Conservation (phyloP, 1,140 invertebrate genomes). For the Homalodisca vitripennis region DNA sequence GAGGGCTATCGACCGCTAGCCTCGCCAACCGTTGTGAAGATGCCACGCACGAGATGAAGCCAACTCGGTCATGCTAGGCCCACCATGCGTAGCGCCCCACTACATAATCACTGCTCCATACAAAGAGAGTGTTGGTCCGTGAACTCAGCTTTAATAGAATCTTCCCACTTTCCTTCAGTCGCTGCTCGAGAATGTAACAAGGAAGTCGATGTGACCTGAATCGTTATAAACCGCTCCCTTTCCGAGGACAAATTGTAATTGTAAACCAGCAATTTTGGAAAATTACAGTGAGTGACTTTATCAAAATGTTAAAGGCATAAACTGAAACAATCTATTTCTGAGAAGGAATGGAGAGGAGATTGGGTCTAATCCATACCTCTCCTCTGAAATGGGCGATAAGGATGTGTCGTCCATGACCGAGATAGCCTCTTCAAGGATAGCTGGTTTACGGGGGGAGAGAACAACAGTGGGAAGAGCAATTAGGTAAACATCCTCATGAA, state of each 20-base stretch:
- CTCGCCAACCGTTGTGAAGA: too few species aligned
- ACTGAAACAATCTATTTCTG: too few species aligned
- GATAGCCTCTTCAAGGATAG: slow-evolving; percentile 3
- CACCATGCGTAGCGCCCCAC: slow-evolving; percentile 24
- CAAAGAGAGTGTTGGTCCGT: slow-evolving; percentile 15
- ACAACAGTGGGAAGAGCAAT: slow-evolving; percentile 24
- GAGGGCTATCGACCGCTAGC: too few species aligned
- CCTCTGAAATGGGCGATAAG: background rate
- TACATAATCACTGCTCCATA: slow-evolving; percentile 20
- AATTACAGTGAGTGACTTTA: too few species aligned
- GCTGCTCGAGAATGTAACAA: background rate
- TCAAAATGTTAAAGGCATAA: too few species aligned
- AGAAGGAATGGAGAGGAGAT: too few species aligned
- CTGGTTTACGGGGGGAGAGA: background rate
- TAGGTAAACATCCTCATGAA: slow-evolving; percentile 23
- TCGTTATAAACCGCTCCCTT: too few species aligned
- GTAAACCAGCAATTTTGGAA: too few species aligned
- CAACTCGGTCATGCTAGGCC: slow-evolving; percentile 20
- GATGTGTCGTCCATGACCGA: slow-evolving; percentile 13
- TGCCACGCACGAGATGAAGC: too few species aligned
- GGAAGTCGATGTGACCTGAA: too few species aligned
- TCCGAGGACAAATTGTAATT: too few species aligned
- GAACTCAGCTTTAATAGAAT: slow-evolving; percentile 20
- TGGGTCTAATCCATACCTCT: too few species aligned
- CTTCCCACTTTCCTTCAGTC: background rate